Base-by-base conservation (phyloP, 1,140 invertebrate species). In the Eumaeus atala region DNA sequence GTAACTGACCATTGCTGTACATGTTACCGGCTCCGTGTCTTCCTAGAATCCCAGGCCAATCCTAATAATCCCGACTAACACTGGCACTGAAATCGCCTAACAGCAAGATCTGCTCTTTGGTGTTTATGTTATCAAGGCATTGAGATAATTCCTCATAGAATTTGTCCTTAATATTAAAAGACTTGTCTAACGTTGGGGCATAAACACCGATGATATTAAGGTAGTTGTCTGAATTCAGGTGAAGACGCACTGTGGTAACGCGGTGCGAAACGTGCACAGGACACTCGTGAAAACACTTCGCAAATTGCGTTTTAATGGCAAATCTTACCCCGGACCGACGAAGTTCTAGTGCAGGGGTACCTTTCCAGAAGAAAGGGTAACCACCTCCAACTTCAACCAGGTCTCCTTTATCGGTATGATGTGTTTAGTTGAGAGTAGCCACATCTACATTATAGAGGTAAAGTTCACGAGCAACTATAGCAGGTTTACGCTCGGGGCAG, bases 401-500 rank as follows among this genome's bases (percentile, higher is more conserved):
- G 10, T 59, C 60, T 11, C 55, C 60, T 51, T 58, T 35, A 34
- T 62, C 57, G n/a, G n/a, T n/a, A n/a, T n/a, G n/a, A n/a, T n/a
- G n/a, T n/a, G n/a, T n/a, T n/a, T n/a, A n/a, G n/a, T n/a, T n/a
- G n/a, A 63, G 37, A 1, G 56, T 61, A 59, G 61, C 61, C 12
- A 66, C 47, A 61, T 66, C 61, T 1, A 66, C 35, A 12, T 60
- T 51, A 33, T 60, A 66, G 11, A 59, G 60, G 51, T 17, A 35
- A 50, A 70, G 58, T 59, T 64, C 66, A 0, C 51, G 54, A 49
- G 68, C 63, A 38, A 66, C 57, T 11, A 68, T 54, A 48, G 64
- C 63, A 34, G 68, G 66, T 54, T 71, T 68, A 0, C 63, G 56
- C 54, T 69, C 66, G 7, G 70, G 70, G 28, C 61, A 67, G 11